These are phyloP conservation scores for Phrynocephalus guinanensis DNA, from an alignment of 2,797 vertebrate genomes.

Conservation along the genomic window DNA sequence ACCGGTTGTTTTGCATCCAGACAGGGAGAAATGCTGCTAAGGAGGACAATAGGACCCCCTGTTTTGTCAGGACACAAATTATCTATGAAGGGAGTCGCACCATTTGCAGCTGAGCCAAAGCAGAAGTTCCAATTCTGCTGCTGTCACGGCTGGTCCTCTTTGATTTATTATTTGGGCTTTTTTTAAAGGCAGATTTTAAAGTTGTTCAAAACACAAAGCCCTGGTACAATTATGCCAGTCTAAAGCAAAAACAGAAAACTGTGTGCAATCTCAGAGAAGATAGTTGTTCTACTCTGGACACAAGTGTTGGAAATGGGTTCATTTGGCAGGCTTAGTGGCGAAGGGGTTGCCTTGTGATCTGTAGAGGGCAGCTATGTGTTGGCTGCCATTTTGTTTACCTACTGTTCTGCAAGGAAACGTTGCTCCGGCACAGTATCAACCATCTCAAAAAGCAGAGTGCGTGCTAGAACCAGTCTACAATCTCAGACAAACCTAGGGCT, in stretches of 20 bases:
- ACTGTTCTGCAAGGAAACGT: not conserved
- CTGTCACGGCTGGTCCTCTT: not conserved
- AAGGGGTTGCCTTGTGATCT: not conserved
- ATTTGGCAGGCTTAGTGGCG: too few species aligned
- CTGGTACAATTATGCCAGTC: not conserved
- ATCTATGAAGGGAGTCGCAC: not conserved
- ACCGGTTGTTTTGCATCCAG: not conserved
- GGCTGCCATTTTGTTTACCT: not conserved
- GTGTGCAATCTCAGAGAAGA: not conserved
- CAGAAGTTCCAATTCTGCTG: not conserved
- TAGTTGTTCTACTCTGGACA: not conserved
- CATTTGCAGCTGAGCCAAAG: not conserved
- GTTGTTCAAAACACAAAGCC: not conserved
- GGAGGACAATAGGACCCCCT: too few species aligned
- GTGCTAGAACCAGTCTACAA: not conserved
- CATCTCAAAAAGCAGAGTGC: not conserved
- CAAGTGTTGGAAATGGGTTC: not conserved
- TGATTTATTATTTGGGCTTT: not conserved
- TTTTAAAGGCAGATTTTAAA: not conserved
- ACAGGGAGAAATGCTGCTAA: not conserved
- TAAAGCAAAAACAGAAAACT: not conserved
- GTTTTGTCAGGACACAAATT: not conserved
- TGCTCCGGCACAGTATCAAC: not conserved
- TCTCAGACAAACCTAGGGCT: too few species aligned
- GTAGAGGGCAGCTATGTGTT: not conserved